Base-by-base conservation (phyloP, 2,797 vertebrate genomes). In the Buceros bicornis region DNA sequence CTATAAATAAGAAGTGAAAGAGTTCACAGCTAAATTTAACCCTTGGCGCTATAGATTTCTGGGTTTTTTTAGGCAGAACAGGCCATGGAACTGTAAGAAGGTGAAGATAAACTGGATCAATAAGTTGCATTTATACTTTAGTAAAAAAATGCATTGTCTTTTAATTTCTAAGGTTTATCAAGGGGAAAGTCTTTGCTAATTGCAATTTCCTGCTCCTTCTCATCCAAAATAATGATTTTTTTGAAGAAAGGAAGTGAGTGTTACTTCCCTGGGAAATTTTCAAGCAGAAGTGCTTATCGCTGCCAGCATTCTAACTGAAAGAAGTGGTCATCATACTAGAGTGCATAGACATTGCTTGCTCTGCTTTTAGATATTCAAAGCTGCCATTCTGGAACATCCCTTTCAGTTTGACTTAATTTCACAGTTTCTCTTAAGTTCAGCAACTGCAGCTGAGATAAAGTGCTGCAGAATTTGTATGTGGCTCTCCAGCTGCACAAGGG, bases 1-100 rank as follows among this genome's bases (percentile, higher is more conserved):
- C 94, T 95, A 93, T 96, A 96, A 95, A 95, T 96, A 96, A 94
- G 91, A 95, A 95, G 93, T 90, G 78, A 93, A 88, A 96, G 87
- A 79, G 83, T 97, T 94, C 82, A 67, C 71, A 69, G 91, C 94
- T 95, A 86, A 95, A 95, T 87, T 96, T 96, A 96, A 96, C 93
- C 93, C 94, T 91, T 94, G 26, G 60, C 69, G 90, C 60, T 53
- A 60, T 88, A 40, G 42, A 60, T 69, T 57, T 72, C 33, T 0
- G 51, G 11, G 28, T 70, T 84, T 86, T 65, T 78, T 71, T 67
- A 4, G 0, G 28, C 76, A 73, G 77, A 61, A 14, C 24, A 33
- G 65, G 8, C 24, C 51, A 51, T 71, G 88, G 53, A 24, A 10
- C 28, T 77, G 18, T 8, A 65, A 72, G 71, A 26, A 83, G 56